A percentile compares a stretch with the other conserved stretches of the same genome.
These are phyloP conservation scores for Tetragonula clypearis DNA, from an alignment of 1,140 invertebrate species.

Conservation along the genomic window DNA sequence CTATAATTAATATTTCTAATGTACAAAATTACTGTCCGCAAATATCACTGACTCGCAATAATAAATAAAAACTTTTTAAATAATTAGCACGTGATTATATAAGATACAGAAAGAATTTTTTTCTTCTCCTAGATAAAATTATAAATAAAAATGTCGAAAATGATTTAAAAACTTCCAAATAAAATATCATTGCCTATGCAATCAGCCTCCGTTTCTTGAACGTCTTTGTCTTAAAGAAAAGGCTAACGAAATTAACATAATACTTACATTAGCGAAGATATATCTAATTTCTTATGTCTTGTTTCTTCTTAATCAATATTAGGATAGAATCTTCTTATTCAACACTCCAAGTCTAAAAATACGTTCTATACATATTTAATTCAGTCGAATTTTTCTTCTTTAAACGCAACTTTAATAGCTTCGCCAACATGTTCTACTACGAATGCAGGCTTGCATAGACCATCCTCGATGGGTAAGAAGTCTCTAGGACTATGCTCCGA, in stretches of 20 bases:
- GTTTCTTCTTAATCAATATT: conserved; percentile 18
- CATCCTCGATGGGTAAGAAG: conserved; percentile 75
- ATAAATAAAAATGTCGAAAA: conserved; percentile 23
- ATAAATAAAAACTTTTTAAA: neutral
- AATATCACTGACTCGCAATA: neutral
- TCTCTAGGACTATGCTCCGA: conserved; percentile 75
- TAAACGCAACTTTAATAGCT: conserved; percentile 76
- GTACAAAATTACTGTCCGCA: neutral
- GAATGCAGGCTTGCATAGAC: conserved; percentile 74
- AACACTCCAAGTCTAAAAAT: conserved; percentile 46
- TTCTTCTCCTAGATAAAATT: neutral
- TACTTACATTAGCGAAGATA: conserved; percentile 45
- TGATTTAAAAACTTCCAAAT: neutral
- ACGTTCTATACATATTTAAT: conserved; percentile 2
- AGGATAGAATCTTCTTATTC: conserved; percentile 13
- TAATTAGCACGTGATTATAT: neutral
- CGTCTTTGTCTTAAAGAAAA: conserved; percentile 5
- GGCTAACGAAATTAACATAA: conserved; percentile 34
- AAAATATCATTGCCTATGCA: conserved; percentile 23
- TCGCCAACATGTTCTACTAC: conserved; percentile 73
- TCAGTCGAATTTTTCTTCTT: conserved; percentile 76
- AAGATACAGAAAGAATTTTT: neutral
- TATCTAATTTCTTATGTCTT: conserved; percentile 10
- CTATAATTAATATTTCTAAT: neutral
- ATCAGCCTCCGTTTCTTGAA: conserved; percentile 1